These are phyloP conservation scores for Pachliopta kotzebuea DNA, from an alignment of 2,888 invertebrate genomes.

Conservation along the genomic window DNA sequence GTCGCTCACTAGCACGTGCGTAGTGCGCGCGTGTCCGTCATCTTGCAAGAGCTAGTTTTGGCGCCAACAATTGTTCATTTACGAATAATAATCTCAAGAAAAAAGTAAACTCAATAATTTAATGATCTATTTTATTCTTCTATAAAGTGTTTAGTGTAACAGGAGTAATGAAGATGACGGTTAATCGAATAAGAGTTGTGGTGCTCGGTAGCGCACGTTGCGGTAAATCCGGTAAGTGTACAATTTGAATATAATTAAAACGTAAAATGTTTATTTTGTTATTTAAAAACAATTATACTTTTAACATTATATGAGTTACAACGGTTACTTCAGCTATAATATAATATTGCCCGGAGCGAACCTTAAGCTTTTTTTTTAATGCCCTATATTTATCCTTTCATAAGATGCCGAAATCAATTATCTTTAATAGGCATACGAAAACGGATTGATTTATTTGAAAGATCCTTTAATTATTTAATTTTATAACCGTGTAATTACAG, in stretches of 20 bases:
- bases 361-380: slow-evolving; percentile 43
- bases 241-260: slow-evolving; percentile 24
- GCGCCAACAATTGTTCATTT: slow-evolving; percentile 56
- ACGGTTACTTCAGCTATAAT: neutral
- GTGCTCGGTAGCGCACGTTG: slow-evolving; percentile 87
- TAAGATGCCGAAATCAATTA: slow-evolving; percentile 62
- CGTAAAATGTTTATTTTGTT: neutral
- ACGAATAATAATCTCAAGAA: slow-evolving; percentile 9
- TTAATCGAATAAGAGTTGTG: slow-evolving; percentile 88
- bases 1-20: slow-evolving; percentile 74
- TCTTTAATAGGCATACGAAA: slow-evolving; percentile 57
- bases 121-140: slow-evolving; percentile 38
- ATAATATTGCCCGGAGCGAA: slow-evolving; percentile 5
- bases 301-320: neutral
- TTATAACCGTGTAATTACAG: slow-evolving; percentile 37
- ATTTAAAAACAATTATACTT: neutral
- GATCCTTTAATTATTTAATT: slow-evolving; percentile 39
- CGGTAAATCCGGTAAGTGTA: slow-evolving; percentile 87
- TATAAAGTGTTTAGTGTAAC: slow-evolving; percentile 48
- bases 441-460: slow-evolving; percentile 57
- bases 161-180: slow-evolving; percentile 84
- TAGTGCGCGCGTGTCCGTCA: slow-evolving; percentile 69
- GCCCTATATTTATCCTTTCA: slow-evolving; percentile 33
- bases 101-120: slow-evolving; percentile 39
- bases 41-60: slow-evolving; percentile 63